phyloP scores from a whole-genome alignment of 2,113 vertebrate species.

The Chunga burmeisteri region DNA sequence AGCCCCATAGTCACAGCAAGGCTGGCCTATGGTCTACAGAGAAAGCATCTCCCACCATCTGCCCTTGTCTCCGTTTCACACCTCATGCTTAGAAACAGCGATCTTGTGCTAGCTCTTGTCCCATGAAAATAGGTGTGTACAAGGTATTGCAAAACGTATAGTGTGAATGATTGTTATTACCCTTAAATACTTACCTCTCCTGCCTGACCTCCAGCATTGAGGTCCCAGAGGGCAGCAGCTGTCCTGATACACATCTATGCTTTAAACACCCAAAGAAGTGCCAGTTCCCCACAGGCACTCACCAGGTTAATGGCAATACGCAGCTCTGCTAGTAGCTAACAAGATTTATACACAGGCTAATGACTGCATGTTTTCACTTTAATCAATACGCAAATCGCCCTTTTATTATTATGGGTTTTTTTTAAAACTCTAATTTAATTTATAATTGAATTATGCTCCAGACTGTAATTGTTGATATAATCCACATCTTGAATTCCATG shows the following conservation, averaged over 20 bases:
- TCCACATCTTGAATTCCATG: constrained; percentile 26
- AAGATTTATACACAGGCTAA: constrained; percentile 69
- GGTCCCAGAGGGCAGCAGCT: background rate
- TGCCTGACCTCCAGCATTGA: background rate
- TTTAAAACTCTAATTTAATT: constrained; percentile 52
- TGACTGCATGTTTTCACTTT: constrained; percentile 69
- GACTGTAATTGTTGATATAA: constrained; percentile 63
- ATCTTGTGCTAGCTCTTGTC: background rate
- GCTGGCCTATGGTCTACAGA: background rate
- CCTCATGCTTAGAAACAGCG: background rate
- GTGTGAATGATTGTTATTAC: background rate
- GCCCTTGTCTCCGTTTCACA: background rate
- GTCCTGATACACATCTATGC: background rate
- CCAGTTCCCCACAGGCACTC: constrained; percentile 7
- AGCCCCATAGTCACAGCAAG: background rate
- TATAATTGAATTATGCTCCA: constrained; percentile 70
- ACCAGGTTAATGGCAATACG: constrained; percentile 52
- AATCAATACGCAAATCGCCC: constrained; percentile 60
- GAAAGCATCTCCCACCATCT: background rate
- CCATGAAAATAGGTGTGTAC: background rate
- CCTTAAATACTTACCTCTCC: background rate
- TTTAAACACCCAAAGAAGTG: background rate
- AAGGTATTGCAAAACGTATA: background rate
- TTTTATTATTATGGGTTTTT: constrained; percentile 64
- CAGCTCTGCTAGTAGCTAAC: constrained; percentile 51